These are phyloP conservation scores for Sminthurides aquaticus DNA, from an alignment of 2,888 invertebrate species.

Conservation along the genomic window DNA sequence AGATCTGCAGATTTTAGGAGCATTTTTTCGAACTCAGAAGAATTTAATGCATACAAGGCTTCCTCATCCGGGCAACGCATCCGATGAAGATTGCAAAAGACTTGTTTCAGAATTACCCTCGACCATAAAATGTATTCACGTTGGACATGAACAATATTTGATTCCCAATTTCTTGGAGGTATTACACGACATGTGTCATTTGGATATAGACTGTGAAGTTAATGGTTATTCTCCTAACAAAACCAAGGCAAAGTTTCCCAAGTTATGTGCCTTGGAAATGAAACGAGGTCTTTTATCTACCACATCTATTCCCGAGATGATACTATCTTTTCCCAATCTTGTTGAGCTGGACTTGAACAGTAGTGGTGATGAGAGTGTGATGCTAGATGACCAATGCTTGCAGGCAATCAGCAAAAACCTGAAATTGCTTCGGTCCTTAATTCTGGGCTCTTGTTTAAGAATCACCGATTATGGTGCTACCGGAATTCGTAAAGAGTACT, in stretches of 20 bases:
- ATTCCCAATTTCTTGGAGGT: slow-evolving; percentile 22
- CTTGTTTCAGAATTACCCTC: slow-evolving; percentile 7
- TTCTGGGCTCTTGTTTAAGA: slow-evolving; percentile 20
- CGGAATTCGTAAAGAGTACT: slow-evolving; percentile 21
- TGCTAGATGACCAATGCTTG: slow-evolving; percentile 21
- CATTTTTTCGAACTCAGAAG: slow-evolving; percentile 21
- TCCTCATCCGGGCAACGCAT: slow-evolving; percentile 22
- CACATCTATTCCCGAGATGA: slow-evolving; percentile 22
- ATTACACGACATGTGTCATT: slow-evolving; percentile 17
- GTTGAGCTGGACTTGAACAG: slow-evolving; percentile 23
- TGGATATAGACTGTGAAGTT: slow-evolving; percentile 24
- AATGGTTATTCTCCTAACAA: slow-evolving; percentile 11
- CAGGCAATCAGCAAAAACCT: slow-evolving; percentile 24
- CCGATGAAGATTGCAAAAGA: slow-evolving; percentile 13
- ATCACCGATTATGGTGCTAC: slow-evolving; percentile 28
- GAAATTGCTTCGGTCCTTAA: slow-evolving; percentile 16
- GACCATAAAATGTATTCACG: slow-evolving; percentile 10
- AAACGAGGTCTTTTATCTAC: slow-evolving; percentile 16
- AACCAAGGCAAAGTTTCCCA: too few relatives aligned
- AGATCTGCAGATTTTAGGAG: slow-evolving; percentile 22
- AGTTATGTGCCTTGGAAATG: slow-evolving; percentile 23
- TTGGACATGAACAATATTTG: slow-evolving; percentile 22
- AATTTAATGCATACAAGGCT: slow-evolving; percentile 21
- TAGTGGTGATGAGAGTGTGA: slow-evolving; percentile 14
- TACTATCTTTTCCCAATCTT: slow-evolving; percentile 24